These are phyloP conservation scores for Aegypius monachus DNA, from an alignment of 2,113 vertebrate species.

Conservation along the genomic window DNA sequence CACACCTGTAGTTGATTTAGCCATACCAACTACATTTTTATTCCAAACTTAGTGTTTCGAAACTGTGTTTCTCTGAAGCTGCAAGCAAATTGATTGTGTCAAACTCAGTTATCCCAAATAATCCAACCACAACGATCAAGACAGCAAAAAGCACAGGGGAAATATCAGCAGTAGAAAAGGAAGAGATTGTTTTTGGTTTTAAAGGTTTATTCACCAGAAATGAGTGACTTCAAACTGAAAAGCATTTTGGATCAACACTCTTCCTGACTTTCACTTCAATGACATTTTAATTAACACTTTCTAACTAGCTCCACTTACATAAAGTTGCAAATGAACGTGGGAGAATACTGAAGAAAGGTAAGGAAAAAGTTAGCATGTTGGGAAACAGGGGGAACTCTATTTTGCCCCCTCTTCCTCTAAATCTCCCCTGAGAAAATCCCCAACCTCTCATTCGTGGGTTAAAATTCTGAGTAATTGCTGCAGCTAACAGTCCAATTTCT, in stretches of 20 bases:
- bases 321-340: slow-evolving; percentile 35
- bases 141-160: not conserved
- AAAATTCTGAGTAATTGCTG: too few species aligned
- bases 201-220: slow-evolving; percentile 23
- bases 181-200: slow-evolving; percentile 8
- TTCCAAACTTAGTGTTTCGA: not conserved
- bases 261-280: slow-evolving; percentile 26
- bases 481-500: too few species aligned
- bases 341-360: slow-evolving; percentile 39
- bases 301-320: slow-evolving; percentile 17
- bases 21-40: not conserved
- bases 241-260: slow-evolving; percentile 35
- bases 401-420: too few species aligned
- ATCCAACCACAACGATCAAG: not conserved
- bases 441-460: too few species aligned
- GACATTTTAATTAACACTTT: slow-evolving; percentile 61
- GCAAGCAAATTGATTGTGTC: not conserved
- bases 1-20: not conserved
- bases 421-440: too few species aligned
- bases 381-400: too few species aligned
- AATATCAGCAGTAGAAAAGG: not conserved
- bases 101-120: not conserved
- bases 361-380: too few species aligned
- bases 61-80: not conserved
- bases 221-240: slow-evolving; percentile 29